Evolutionary conservation across 2,797 vertebrate species (phyloP).

Genomic region (Podargus strigoides): DNA sequence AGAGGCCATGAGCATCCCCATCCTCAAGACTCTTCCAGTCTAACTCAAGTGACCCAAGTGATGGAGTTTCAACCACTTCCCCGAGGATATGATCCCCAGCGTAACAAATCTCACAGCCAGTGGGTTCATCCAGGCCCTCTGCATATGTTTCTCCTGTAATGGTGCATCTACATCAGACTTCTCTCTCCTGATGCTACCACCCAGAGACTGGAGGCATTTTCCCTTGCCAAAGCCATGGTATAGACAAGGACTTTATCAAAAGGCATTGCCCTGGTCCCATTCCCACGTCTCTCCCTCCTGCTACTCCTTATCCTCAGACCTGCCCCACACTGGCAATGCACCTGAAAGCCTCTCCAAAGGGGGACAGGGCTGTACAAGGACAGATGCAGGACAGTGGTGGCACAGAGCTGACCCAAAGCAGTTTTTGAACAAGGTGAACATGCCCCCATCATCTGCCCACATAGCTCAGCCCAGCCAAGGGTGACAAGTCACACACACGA

Average conservation of each 20-base stretch:
- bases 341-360: neutral
- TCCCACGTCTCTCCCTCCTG: neutral
- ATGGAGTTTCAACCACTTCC: neutral
- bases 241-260: neutral
- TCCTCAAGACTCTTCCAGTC: neutral
- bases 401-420: neutral
- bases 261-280: neutral
- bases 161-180: neutral
- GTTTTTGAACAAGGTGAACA: neutral
- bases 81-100: neutral
- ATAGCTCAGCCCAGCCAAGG: neutral
- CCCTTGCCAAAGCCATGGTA: accelerated
- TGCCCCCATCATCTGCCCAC: neutral
- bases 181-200: neutral
- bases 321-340: accelerated
- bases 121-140: neutral
- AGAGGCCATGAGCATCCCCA: neutral
- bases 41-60: neutral
- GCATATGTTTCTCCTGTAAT: neutral
- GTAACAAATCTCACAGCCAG: neutral
- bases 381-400: neutral
- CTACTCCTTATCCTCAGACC: neutral
- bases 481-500: accelerated
- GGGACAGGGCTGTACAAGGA: neutral
- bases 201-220: neutral